These are phyloP conservation scores for Drosophila kanapiae DNA, from an alignment of 1,140 invertebrate genomes.

Conservation along the genomic window DNA sequence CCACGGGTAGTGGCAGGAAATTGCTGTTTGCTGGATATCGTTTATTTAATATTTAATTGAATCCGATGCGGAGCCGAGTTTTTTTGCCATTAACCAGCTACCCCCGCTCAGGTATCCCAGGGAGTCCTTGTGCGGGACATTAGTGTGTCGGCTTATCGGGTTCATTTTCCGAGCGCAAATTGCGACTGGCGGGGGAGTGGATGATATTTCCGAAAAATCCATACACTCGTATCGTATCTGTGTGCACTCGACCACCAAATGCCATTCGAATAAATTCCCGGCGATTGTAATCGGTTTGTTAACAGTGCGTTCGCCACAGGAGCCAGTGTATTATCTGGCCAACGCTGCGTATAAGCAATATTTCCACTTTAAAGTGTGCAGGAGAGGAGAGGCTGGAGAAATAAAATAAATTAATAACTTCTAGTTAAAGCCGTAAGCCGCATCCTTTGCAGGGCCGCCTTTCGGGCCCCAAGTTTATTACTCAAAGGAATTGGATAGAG, in stretches of 20 bases:
- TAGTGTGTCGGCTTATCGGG: conserved; percentile 52
- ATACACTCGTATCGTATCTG: neutral
- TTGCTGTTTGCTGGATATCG: conserved; percentile 76
- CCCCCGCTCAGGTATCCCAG: conserved; percentile 9
- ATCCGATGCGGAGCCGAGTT: conserved; percentile 54
- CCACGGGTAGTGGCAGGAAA: conserved; percentile 26
- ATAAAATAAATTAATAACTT: conserved; percentile 57
- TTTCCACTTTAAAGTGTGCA: conserved; percentile 49
- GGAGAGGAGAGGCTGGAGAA: neutral
- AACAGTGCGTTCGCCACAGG: conserved; percentile 22
- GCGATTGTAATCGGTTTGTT: conserved; percentile 28
- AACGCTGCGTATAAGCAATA: conserved; percentile 23
- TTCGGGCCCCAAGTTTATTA: conserved; percentile 68
- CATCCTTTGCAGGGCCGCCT: conserved; percentile 26
- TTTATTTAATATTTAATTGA: conserved; percentile 83
- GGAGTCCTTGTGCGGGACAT: conserved; percentile 21
- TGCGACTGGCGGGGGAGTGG: neutral
- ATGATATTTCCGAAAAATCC: conserved; percentile 26
- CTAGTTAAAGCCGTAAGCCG: conserved; percentile 49
- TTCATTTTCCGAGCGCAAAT: conserved; percentile 42
- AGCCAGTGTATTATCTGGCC: conserved; percentile 27
- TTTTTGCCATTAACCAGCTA: conserved; percentile 47
- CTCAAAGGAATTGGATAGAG: conserved; percentile 69
- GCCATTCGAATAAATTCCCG: conserved; percentile 33
- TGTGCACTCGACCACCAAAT: conserved; percentile 7